These are phyloP conservation scores for Thalassarche chlororhynchos DNA, from an alignment of 2,113 vertebrate species.

Conservation along the genomic window DNA sequence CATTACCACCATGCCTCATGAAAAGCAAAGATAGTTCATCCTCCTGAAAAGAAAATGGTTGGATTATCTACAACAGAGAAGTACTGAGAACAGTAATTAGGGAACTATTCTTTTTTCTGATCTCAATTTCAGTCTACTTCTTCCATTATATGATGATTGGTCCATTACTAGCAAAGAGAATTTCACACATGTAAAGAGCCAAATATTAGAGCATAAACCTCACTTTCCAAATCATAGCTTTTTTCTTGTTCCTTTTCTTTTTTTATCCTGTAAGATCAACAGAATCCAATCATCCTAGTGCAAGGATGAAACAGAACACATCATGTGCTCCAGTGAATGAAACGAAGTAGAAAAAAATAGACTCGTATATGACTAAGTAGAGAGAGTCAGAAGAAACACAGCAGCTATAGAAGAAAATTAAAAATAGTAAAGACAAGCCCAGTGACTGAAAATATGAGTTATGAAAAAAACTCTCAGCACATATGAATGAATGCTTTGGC, in stretches of 20 bases:
- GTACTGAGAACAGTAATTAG: not conserved
- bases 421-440: not conserved
- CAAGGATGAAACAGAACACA: not conserved
- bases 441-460: slow-evolving; percentile 2
- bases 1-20: not conserved
- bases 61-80: not conserved
- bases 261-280: not conserved
- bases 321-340: not conserved
- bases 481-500: not conserved
- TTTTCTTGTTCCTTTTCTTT: not conserved
- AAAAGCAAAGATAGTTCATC: not conserved
- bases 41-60: not conserved
- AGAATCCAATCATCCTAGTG: not conserved
- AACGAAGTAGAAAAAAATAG: not conserved
- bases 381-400: not conserved
- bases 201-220: not conserved
- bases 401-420: not conserved
- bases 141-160: not conserved
- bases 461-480: not conserved
- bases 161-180: not conserved
- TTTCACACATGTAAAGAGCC: not conserved
- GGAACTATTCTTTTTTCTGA: not conserved
- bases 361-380: not conserved
- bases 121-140: not conserved
- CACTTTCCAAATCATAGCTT: not conserved